A percentile compares a stretch with the other conserved stretches of the same genome.
phyloP scores from a whole-genome alignment of 2,888 invertebrate species.

The Scrobipalpa costella region DNA sequence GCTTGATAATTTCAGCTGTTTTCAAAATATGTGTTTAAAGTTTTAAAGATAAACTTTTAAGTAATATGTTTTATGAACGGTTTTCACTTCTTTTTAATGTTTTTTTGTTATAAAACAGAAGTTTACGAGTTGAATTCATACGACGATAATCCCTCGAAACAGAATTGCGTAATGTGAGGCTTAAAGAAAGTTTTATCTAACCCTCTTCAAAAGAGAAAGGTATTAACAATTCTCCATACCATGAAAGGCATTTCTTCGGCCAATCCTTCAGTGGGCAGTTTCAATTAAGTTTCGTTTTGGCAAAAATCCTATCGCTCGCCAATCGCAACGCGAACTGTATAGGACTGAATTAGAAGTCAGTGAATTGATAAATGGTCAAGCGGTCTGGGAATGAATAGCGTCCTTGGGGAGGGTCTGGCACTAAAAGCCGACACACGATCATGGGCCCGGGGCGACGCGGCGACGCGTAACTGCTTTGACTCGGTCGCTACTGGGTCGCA shows the following conservation, averaged over 20 bases:
- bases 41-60: too few species aligned
- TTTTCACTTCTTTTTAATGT: not conserved
- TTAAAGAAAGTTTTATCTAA: constrained; percentile 8
- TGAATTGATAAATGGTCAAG: constrained; percentile 27
- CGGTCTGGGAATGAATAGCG: constrained; percentile 22
- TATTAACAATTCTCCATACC: not conserved
- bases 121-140: not conserved
- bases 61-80: too few species aligned
- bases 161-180: not conserved
- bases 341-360: constrained; percentile 26
- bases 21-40: too few species aligned
- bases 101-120: not conserved
- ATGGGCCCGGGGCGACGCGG: constrained; percentile 22
- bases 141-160: not conserved
- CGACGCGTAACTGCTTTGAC: constrained; percentile 25
- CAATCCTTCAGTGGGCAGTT: not conserved
- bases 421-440: constrained; percentile 23
- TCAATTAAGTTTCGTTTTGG: constrained; percentile 15
- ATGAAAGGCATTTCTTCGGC: constrained; percentile 1
- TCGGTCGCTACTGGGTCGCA: constrained; percentile 20
- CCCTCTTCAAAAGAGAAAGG: constrained; percentile 7
- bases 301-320: constrained; percentile 4
- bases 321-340: constrained; percentile 6
- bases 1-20: too few species aligned
- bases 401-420: constrained; percentile 6